Evolutionary conservation across 2,797 vertebrate species (phyloP).

Genomic region (Astyanax mexicanus): DNA sequence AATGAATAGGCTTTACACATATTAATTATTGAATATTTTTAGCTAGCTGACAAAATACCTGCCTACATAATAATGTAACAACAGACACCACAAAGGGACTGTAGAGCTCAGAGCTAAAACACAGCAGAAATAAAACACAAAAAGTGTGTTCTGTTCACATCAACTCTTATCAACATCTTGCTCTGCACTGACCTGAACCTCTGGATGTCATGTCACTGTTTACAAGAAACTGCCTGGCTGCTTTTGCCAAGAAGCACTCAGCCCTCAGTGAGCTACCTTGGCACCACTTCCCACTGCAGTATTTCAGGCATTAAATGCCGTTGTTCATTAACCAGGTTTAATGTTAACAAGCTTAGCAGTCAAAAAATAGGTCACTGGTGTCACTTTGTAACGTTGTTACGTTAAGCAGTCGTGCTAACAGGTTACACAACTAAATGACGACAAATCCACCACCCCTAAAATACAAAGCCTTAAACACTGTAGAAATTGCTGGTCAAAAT

Average conservation of each 20-base stretch:
- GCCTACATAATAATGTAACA: neutral
- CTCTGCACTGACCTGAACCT: slow-evolving; percentile 5
- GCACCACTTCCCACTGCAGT: slow-evolving; percentile 30
- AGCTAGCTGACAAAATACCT: neutral
- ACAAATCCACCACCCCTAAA: too few relatives aligned
- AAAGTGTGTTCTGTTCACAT: neutral
- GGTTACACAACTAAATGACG: neutral
- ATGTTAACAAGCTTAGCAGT: slow-evolving; percentile 36
- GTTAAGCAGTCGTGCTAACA: neutral
- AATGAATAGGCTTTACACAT: too few relatives aligned
- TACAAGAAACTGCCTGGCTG: neutral
- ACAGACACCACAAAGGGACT: neutral
- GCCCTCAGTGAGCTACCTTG: slow-evolving; percentile 10
- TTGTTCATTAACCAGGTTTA: slow-evolving; percentile 54
- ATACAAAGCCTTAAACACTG: too few relatives aligned
- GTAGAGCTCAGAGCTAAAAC: neutral
- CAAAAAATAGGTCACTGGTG: neutral
- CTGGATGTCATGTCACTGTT: neutral
- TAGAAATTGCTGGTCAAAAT: too few relatives aligned
- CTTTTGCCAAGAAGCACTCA: slow-evolving; percentile 15
- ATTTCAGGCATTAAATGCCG: slow-evolving; percentile 39
- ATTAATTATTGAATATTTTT: too few relatives aligned
- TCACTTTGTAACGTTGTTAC: neutral
- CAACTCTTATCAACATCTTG: neutral
- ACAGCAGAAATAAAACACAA: neutral